A percentile compares a stretch with the other conserved stretches of the same genome.
Conservation (phyloP, 2,797 vertebrate species). For the Echiichthys vipera region DNA sequence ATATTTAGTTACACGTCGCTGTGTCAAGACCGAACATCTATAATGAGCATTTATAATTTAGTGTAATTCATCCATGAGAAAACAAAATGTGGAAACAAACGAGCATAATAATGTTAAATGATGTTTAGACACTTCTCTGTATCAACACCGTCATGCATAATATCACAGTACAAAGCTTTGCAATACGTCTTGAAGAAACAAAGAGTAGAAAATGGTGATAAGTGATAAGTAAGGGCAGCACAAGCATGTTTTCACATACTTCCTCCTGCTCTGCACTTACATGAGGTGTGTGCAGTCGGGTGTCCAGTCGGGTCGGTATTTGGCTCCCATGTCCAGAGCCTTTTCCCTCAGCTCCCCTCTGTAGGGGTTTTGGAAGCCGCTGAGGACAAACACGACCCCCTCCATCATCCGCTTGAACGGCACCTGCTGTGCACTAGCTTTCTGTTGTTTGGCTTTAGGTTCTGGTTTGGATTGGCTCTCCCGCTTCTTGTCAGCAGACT, state of each 20-base stretch:
- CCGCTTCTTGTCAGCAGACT: slow-evolving; percentile 68
- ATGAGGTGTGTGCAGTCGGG: slow-evolving; percentile 92
- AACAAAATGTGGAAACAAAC: no score
- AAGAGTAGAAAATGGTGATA: neutral
- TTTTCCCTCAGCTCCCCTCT: slow-evolving; percentile 91
- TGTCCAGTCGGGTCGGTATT: slow-evolving; percentile 91
- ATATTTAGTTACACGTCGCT: no score
- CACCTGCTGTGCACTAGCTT: slow-evolving; percentile 60
- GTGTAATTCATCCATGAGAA: no score
- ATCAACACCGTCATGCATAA: neutral
- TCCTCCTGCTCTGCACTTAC: slow-evolving; percentile 74
- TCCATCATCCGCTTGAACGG: slow-evolving; percentile 84
- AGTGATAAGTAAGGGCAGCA: neutral
- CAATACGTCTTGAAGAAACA: neutral
- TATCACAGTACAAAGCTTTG: neutral
- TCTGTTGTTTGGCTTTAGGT: slow-evolving; percentile 60
- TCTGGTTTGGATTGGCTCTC: slow-evolving; percentile 66
- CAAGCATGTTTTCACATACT: neutral
- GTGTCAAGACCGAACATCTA: no score
- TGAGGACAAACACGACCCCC: slow-evolving; percentile 92
- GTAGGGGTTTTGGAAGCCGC: slow-evolving; percentile 94
- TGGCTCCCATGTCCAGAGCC: slow-evolving; percentile 91
- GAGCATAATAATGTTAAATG: no score
- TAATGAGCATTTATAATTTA: no score
- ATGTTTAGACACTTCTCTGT: no score